phyloP scores from a whole-genome alignment of 2,797 vertebrate species.

The Malurus leucopterus region DNA sequence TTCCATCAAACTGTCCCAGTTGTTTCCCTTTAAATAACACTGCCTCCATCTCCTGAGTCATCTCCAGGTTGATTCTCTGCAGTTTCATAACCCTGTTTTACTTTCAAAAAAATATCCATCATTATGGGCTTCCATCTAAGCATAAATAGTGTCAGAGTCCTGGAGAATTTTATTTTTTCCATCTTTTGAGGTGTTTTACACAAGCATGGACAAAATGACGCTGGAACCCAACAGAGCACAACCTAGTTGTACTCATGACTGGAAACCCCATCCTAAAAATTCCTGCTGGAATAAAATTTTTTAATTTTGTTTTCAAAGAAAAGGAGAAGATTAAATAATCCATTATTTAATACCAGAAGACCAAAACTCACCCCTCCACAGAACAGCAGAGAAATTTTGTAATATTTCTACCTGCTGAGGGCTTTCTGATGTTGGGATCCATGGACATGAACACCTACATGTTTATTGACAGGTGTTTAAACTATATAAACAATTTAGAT shows the following conservation, averaged over 20 bases:
- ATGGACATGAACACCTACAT: accelerated
- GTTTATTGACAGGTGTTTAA: background rate
- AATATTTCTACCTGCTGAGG: background rate
- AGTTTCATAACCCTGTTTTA: background rate
- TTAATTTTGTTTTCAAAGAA: background rate
- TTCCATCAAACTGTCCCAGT: background rate
- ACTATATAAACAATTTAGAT: background rate
- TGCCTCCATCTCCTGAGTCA: background rate
- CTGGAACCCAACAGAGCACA: background rate
- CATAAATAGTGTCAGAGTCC: no score
- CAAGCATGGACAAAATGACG: background rate
- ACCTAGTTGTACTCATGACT: background rate
- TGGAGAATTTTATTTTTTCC: background rate
- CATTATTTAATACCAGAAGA: background rate
- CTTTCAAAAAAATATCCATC: background rate
- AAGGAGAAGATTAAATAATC: background rate
- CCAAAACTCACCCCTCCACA: background rate
- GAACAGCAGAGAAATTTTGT: background rate
- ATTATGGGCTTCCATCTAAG: background rate
- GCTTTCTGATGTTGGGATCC: background rate
- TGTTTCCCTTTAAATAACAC: background rate
- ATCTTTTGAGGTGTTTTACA: background rate
- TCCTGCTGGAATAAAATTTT: background rate
- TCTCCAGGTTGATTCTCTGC: background rate
- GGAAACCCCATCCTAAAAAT: background rate